Base-by-base conservation (phyloP, 92 coral and sea anemone genomes). In the Metridium senile region DNA sequence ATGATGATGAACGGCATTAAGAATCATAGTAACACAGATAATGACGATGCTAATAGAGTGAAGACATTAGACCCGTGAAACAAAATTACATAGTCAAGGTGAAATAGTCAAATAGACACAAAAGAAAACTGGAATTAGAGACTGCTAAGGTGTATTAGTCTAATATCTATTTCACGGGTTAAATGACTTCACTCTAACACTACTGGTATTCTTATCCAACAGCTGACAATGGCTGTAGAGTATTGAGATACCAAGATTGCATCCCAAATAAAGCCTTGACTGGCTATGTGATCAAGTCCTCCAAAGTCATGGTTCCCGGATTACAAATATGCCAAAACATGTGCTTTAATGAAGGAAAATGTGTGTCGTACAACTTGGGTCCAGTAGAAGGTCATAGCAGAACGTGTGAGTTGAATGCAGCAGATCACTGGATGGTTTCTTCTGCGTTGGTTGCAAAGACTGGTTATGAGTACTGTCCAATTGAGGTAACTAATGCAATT, bases 291-390 rank as follows among this genome's bases (percentile, higher is more conserved):
- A 68, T 68, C 54, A 68, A 35, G 74, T 6, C 57, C 26, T 9
- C 11, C 23, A 9, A 21, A 20, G 9, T 64, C 0, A 9, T 19
- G 4, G 74, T 51, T 9, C 57, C 74, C 0, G 74, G 28, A 4
- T 18, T 68, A 46, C 30, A 34, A 33, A 21, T 17, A 9, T 68
- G 74, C n/a, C 74, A 68, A 34, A n/a, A 68, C 26, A 20, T 28
- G 23, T 68, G 74, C 29, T 68, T 68, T 21, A 33, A 32, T 9
- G 54, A 68, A 68, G 26, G 31, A 18, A 2, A 34, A 34, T 68
- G 74, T 23, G 52, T 68, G 51, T 68, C 74, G 74, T 68, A 68
- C 74, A 68, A 68, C 74, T 46, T 68, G 54, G 74, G 74, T 9
- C 74, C 74, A 32, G 16, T 33, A 32, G 74, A 68, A 22, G 74